Conservation (phyloP, 2,888 invertebrate species). For the Philereme vetulata region DNA sequence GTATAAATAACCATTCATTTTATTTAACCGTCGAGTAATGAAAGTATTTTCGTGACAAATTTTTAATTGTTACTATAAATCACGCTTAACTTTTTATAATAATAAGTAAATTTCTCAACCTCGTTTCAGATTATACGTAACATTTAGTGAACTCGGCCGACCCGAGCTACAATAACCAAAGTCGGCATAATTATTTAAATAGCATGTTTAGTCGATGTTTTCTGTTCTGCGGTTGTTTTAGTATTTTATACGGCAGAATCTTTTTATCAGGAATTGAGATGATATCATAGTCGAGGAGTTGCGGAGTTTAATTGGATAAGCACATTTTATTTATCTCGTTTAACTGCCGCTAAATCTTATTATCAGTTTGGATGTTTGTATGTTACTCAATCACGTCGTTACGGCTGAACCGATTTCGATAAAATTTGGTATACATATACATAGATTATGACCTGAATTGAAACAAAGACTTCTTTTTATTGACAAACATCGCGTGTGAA, state of each 20-base stretch:
- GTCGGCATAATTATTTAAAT: slow-evolving; percentile 57
- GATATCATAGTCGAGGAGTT: slow-evolving; percentile 45
- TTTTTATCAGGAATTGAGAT: slow-evolving; percentile 45
- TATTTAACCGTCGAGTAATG: slow-evolving; percentile 56
- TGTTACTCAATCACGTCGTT: too few species aligned
- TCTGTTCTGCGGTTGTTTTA: slow-evolving; percentile 48
- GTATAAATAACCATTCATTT: slow-evolving; percentile 62
- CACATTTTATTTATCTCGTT: slow-evolving; percentile 23
- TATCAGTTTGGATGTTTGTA: slow-evolving; percentile 2
- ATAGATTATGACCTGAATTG: too few species aligned
- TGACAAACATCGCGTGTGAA: not conserved
- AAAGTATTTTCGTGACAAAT: slow-evolving; percentile 49
- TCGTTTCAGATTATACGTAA: slow-evolving; percentile 44
- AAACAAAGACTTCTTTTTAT: too few species aligned
- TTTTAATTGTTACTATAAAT: slow-evolving; percentile 47
- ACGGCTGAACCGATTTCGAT: too few species aligned
- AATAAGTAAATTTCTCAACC: slow-evolving; percentile 37
- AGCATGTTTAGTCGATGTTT: slow-evolving; percentile 51
- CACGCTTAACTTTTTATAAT: slow-evolving; percentile 32
- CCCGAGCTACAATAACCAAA: slow-evolving; percentile 44
- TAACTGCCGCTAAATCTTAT: slow-evolving; percentile 11
- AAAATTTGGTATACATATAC: too few species aligned
- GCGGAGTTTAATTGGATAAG: slow-evolving; percentile 32
- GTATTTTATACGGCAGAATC: slow-evolving; percentile 47
- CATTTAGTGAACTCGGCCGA: slow-evolving; percentile 45